Evolutionary conservation across 2,797 vertebrate genomes (phyloP), one percentile per base, ranked within the genome.

Genomic region (Dendrocincla tyrannina): DNA sequence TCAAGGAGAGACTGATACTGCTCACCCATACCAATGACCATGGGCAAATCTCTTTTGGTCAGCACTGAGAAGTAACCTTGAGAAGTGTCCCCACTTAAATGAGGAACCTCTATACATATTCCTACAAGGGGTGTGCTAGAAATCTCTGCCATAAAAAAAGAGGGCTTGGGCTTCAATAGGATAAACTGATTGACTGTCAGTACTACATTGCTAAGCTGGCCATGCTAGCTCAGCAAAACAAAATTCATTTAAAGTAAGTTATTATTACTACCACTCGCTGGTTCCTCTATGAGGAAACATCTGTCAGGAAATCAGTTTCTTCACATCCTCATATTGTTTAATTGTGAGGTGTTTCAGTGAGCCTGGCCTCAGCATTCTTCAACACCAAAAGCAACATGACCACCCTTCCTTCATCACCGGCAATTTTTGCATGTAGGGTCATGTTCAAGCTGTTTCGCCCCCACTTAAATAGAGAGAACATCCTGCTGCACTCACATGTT

Each of bases 101-200:
- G 28, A 73, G 37, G 16, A 52, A 52, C 30, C 28, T n/a, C 27
- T n/a, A 58, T 0, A 0, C 15, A 64, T 2, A 17, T 23, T 50
- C 9, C 17, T 46, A 73, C 24, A 66, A 50, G 13, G 10, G 9
- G 20, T 33, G 16, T 39, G 28, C 37, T 37, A 30, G 28, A 73
- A 88, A 52, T 17, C 11, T 11, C 11, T 18, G 20, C 30, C 28
- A 39, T 7, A 33, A 59, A 30, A 30, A 44, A 44, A 52, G 11
- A 58, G 3, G 49, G 19, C 20, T 59, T 46, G n/a, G 19, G 30
- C 28, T 67, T 52, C n/a, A 18, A 30, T 4, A 46, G 5, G 2
- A 41, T 60, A 39, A 53, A 1, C 0, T 46, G 11, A 46, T 9
- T 22, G 53, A 30, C 53, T 27, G 14, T 13, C 33, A 53, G 22